Evolutionary conservation across 2,888 invertebrate species (phyloP).

Genomic region (Drosophila aldrichi): DNA sequence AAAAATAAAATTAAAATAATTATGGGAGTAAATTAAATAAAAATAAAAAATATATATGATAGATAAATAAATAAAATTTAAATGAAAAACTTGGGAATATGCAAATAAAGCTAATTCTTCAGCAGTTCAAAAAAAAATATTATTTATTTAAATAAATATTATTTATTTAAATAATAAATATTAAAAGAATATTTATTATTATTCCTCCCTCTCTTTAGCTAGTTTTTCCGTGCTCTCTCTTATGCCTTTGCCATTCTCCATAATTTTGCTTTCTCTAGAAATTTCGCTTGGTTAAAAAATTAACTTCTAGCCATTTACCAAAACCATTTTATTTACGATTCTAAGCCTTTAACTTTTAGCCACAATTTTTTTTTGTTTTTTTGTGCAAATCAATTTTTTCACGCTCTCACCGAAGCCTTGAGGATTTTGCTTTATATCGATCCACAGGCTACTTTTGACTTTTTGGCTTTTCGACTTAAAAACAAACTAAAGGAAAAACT

Average conservation of each 20-base stretch:
- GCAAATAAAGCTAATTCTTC: too few relatives aligned
- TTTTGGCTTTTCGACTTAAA: constrained; percentile 74
- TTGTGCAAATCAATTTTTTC: constrained; percentile 26
- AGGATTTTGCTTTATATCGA: constrained; percentile 22
- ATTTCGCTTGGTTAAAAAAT: constrained; percentile 14
- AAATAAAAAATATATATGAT: too few relatives aligned
- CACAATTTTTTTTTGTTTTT: constrained; percentile 31
- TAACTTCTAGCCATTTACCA: constrained; percentile 19
- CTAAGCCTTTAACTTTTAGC: constrained; percentile 50
- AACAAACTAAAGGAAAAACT: constrained; percentile 3
- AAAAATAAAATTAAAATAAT: too few relatives aligned
- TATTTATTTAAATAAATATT: too few relatives aligned
- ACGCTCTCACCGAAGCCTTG: constrained; percentile 27
- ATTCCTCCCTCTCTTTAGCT: not conserved
- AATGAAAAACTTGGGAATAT: too few relatives aligned
- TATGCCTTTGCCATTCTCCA: too few relatives aligned
- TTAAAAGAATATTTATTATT: too few relatives aligned
- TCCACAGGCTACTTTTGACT: constrained; percentile 57
- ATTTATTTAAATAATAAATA: too few relatives aligned
- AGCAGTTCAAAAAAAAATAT: too few relatives aligned
- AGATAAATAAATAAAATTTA: too few relatives aligned
- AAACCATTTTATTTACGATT: constrained; percentile 26
- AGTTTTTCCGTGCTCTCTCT: not conserved
- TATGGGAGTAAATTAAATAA: too few relatives aligned
- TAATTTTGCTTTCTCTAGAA: constrained; percentile 27